phyloP scores from a whole-genome alignment of 2,113 vertebrate genomes.

The Brevimyrus niger region DNA sequence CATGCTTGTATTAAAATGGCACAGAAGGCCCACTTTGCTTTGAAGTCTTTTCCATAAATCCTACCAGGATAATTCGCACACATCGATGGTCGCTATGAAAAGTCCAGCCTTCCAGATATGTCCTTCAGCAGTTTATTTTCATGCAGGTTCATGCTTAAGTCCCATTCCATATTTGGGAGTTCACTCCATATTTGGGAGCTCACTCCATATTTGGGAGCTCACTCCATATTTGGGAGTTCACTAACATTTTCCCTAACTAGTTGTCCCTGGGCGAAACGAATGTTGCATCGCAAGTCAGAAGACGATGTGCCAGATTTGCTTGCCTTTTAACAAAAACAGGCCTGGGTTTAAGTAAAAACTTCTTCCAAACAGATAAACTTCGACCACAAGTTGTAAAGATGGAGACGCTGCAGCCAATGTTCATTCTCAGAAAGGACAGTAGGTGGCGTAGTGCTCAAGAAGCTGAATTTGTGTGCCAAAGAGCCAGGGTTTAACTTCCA shows the following conservation, averaged over 20 bases:
- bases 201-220: no score
- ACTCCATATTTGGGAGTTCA: neutral
- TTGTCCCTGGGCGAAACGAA: neutral
- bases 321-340: neutral
- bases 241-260: neutral
- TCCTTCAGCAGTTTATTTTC: neutral
- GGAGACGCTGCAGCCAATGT: neutral
- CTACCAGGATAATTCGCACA: neutral
- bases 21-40: neutral
- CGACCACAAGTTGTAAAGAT: neutral
- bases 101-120: neutral
- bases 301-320: neutral
- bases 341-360: neutral
- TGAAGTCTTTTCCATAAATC: constrained; percentile 3
- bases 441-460: neutral
- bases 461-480: neutral
- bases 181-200: neutral
- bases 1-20: neutral
- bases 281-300: neutral
- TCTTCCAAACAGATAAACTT: neutral
- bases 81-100: neutral
- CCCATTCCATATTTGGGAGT: neutral
- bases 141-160: neutral
- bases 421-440: neutral
- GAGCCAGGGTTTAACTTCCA: neutral